Evolutionary conservation across 2,888 invertebrate genomes (phyloP), one percentile per base, ranked within the genome.

Genomic region (Silvanus unidentatus): DNA sequence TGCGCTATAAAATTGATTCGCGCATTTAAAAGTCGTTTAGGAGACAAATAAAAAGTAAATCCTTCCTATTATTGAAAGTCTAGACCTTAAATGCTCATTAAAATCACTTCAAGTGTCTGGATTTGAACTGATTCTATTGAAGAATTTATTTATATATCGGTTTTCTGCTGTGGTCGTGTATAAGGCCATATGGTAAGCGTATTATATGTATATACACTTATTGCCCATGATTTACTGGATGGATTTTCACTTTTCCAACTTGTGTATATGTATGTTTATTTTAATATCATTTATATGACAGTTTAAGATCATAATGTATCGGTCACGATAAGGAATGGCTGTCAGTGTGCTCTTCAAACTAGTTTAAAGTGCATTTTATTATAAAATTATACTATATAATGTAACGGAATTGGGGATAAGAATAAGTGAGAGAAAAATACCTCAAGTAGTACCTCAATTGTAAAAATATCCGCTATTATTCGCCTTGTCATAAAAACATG

Each of bases 141-240:
- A 37, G 37, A 37, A 12, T 22, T 22, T 22, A 22, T 22, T 22
- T 22, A 49, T 50, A 47, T 54, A 59, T 57, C 50, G 44, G 49
- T 53, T 54, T 51, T 47, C 49, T 49, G 57, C 57, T 53, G 22
- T 22, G 22, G 57, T 58, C 54, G 22, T 22, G 22, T 58, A 58
- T 53, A 55, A 55, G 53, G 55, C 54, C 59, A 58, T 57, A 58
- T 59, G 58, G 58, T 54, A 57, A 58, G 58, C 58, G 59, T 38
- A 12, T 45, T 35, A 5, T 12, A n/a, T 40, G 45, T 44, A 41
- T 51, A 52, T 48, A 45, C 54, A 52, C 50, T 50, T 53, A 52
- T 54, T 47, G 47, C 48, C 42, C 43, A 43, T 52, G 58, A 58
- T 58, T 56, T 55, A 56, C 55, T 44, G 40, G 52, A 54, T 50